phyloP scores from a whole-genome alignment of 1,140 invertebrate genomes.

The Antheraea mylitta region DNA sequence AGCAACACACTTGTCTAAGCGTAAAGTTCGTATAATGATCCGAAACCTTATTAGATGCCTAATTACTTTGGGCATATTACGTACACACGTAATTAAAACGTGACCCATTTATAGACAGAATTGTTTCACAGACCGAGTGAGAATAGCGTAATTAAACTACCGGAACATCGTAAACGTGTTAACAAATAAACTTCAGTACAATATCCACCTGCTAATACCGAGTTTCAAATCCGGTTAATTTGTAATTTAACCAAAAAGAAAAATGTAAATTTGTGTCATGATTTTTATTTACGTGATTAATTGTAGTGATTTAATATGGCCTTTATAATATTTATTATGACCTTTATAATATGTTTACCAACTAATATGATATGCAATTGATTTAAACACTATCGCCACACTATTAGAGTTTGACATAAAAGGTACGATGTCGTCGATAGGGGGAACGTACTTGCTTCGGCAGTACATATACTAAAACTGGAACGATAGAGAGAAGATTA shows the following conservation, averaged over 20 bases:
- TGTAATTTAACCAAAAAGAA: too few relatives aligned
- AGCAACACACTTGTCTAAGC: too few relatives aligned
- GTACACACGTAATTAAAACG: background rate
- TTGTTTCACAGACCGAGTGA: background rate
- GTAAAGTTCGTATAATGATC: background rate
- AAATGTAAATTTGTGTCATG: too few relatives aligned
- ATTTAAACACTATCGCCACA: too few relatives aligned
- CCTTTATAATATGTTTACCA: too few relatives aligned
- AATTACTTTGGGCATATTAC: background rate
- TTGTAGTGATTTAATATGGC: too few relatives aligned
- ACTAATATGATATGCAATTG: too few relatives aligned
- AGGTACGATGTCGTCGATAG: too few relatives aligned
- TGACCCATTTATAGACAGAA: background rate
- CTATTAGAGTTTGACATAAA: too few relatives aligned
- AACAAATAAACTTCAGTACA: background rate
- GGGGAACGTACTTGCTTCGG: slow-evolving; percentile 17
- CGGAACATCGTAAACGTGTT: background rate
- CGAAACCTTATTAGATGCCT: background rate
- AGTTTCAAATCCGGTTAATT: background rate
- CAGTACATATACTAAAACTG: slow-evolving; percentile 29
- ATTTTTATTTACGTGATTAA: too few relatives aligned
- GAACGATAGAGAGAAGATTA: slow-evolving; percentile 37
- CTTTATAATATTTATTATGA: too few relatives aligned
- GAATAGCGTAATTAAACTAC: background rate
- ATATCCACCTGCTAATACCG: background rate